Evolutionary conservation across 2,113 vertebrate species (phyloP).

Genomic region (Machaerirhynchus nigripectus): DNA sequence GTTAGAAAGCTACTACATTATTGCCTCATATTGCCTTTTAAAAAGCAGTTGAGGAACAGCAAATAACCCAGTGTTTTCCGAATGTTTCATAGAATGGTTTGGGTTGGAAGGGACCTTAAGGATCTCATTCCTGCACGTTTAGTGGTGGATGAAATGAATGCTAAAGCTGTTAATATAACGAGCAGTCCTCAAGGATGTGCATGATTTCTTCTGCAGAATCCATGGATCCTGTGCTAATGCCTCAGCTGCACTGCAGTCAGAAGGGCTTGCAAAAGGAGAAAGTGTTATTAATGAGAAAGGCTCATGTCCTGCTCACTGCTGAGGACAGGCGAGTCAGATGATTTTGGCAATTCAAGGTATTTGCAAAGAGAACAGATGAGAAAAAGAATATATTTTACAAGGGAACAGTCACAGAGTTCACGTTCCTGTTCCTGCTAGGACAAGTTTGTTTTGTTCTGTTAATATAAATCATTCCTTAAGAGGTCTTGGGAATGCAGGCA

Average conservation of each 20-base stretch:
- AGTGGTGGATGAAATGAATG: neutral
- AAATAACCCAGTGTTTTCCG: neutral
- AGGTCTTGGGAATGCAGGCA: neutral
- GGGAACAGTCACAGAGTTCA: neutral
- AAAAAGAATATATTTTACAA: neutral
- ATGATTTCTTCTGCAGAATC: neutral
- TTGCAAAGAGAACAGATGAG: neutral
- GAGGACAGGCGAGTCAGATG: neutral
- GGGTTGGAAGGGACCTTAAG: neutral
- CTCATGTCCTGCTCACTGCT: neutral
- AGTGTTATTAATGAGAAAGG: neutral
- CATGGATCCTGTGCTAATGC: neutral
- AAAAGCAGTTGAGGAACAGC: neutral
- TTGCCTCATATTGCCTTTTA: neutral
- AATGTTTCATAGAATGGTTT: neutral
- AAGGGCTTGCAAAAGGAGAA: neutral
- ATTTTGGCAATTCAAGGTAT: neutral
- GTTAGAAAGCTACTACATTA: neutral
- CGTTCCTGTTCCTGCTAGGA: neutral
- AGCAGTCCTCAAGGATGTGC: neutral
- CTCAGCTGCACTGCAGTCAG: neutral
- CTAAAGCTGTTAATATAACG: neutral
- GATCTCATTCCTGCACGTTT: neutral
- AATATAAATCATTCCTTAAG: neutral
- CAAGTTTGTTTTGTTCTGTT: constrained; percentile 47